A percentile compares a stretch with the other conserved stretches of the same genome.
phyloP scores from a whole-genome alignment of 2,797 vertebrate genomes.

The Muscicapa comitata region DNA sequence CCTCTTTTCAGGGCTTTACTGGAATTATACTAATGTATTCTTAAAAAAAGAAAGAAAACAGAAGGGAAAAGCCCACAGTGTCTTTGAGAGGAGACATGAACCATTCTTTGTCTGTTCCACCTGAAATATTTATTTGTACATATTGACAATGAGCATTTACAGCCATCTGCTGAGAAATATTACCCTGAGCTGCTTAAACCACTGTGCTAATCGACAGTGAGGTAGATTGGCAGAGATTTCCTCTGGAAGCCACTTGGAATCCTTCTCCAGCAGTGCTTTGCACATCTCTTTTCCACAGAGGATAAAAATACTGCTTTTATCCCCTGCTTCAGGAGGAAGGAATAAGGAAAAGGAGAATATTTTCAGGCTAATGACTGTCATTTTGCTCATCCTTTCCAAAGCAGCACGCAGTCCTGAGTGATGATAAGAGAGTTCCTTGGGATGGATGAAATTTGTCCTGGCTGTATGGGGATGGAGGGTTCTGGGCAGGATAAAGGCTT shows the following conservation, averaged over 20 bases:
- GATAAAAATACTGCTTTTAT: background rate
- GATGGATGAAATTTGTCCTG: background rate
- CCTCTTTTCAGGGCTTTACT: background rate
- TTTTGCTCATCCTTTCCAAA: background rate
- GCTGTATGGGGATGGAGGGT: background rate
- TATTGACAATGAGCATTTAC: slow-evolving; percentile 62
- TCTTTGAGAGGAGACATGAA: background rate
- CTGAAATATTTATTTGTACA: slow-evolving; percentile 58
- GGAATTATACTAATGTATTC: background rate
- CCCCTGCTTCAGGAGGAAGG: background rate
- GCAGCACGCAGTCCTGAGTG: background rate
- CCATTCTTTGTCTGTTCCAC: background rate
- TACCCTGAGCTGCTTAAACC: slow-evolving; percentile 23
- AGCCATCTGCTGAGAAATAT: slow-evolving; percentile 28
- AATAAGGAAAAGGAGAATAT: background rate
- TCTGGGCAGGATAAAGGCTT: background rate
- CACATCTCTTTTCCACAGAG: background rate
- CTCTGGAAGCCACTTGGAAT: background rate
- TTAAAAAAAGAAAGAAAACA: background rate
- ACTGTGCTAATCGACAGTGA: background rate
- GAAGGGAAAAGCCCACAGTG: background rate
- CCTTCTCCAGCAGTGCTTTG: background rate
- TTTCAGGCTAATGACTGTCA: background rate
- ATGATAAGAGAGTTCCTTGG: background rate
- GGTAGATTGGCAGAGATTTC: background rate